Percentiles rank a stretch among this genome's conserved stretches.
Evolutionary conservation across 2,888 invertebrate genomes (phyloP).

Genomic region (Agrotis puta): DNA sequence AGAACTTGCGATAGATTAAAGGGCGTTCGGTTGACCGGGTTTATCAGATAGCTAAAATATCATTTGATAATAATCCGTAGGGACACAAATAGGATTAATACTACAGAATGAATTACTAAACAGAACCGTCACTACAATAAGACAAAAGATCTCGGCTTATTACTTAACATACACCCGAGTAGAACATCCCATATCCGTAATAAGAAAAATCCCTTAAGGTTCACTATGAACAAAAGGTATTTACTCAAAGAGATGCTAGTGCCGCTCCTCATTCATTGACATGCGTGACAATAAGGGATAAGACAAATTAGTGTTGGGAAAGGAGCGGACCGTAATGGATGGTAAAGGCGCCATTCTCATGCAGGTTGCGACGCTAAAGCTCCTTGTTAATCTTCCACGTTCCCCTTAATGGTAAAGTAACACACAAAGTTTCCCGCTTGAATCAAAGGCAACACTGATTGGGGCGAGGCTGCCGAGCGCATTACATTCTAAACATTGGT

Average conservation of each 20-base stretch:
- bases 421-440: slow-evolving; percentile 81
- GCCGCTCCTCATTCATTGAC: slow-evolving; percentile 68
- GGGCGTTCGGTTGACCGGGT: background rate
- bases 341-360: slow-evolving; percentile 81
- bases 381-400: slow-evolving; percentile 86
- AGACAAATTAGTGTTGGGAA: slow-evolving; percentile 72
- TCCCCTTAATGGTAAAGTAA: slow-evolving; percentile 86
- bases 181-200: slow-evolving; percentile 43
- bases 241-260: slow-evolving; percentile 57
- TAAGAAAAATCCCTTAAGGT: slow-evolving; percentile 57
- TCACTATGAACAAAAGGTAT: slow-evolving; percentile 51
- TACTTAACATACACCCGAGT: slow-evolving; percentile 29
- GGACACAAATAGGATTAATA: slow-evolving; percentile 16
- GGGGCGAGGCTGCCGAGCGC: slow-evolving; percentile 69
- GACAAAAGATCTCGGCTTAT: slow-evolving; percentile 35
- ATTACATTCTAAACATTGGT: slow-evolving; percentile 71
- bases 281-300: slow-evolving; percentile 75
- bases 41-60: slow-evolving; percentile 2
- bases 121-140: slow-evolving; percentile 16
- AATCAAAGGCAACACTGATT: slow-evolving; percentile 82
- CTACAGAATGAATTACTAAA: slow-evolving; percentile 17
- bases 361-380: slow-evolving; percentile 80
- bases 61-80: slow-evolving; percentile 27
- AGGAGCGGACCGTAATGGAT: slow-evolving; percentile 73
- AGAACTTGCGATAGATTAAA: slow-evolving; percentile 45